These are phyloP conservation scores for Tinamus major DNA, from an alignment of 2,797 vertebrate species.

Conservation along the genomic window DNA sequence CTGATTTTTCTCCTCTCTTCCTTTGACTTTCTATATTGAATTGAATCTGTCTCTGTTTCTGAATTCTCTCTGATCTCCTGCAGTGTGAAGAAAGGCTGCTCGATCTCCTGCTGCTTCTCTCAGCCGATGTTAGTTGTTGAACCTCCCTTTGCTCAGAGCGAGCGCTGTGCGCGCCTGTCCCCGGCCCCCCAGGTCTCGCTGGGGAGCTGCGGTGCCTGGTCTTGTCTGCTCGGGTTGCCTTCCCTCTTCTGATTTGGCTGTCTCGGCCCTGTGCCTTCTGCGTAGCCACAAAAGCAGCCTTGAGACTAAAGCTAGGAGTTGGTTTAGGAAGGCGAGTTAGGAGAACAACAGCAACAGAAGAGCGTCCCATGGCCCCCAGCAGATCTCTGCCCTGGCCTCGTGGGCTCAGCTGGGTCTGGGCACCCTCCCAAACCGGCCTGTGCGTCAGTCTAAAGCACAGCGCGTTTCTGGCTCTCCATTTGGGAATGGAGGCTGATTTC, in stretches of 20 bases:
- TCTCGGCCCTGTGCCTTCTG: not conserved
- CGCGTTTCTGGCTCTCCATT: not conserved
- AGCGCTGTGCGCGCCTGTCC: not conserved
- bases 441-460: not conserved
- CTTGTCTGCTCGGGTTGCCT: not conserved
- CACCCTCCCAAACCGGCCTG: not conserved
- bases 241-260: not conserved
- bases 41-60: constrained; percentile 23
- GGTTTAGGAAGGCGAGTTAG: not conserved
- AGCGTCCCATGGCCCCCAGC: not conserved
- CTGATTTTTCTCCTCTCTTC: constrained; percentile 45
- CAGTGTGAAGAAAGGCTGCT: constrained; percentile 24
- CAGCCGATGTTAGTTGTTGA: not conserved
- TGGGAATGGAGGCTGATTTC: not conserved
- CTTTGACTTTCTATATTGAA: constrained; percentile 40
- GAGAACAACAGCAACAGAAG: not conserved
- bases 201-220: not conserved
- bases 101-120: constrained; percentile 28
- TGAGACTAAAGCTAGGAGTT: not conserved
- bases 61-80: constrained; percentile 49
- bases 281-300: not conserved
- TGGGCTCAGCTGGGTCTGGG: not conserved
- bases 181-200: not conserved
- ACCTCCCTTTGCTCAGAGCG: not conserved
- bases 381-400: not conserved